phyloP scores from a whole-genome alignment of 1,140 invertebrate species.

The Penaeus vannamei region DNA sequence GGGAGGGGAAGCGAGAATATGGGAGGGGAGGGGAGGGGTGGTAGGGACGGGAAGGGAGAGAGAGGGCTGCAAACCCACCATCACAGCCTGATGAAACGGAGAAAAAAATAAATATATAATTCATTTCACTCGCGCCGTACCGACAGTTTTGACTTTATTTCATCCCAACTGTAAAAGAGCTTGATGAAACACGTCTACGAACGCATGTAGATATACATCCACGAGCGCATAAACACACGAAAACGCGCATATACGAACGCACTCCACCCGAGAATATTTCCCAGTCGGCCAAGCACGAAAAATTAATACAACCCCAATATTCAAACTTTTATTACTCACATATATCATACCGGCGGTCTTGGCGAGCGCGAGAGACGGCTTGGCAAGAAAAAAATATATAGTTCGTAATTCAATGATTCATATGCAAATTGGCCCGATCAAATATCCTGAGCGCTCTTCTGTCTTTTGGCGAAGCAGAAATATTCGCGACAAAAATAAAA shows the following conservation, averaged over 20 bases:
- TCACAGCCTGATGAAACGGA: no score
- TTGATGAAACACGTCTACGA: no score
- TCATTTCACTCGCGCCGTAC: no score
- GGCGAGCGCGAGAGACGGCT: background rate
- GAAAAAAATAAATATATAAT: no score
- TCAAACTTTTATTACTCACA: constrained; percentile 40
- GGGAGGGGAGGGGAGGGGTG: background rate
- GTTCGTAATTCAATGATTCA: constrained; percentile 41
- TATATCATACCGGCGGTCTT: constrained; percentile 38
- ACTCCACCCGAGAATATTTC: constrained; percentile 20
- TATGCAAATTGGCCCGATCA: constrained; percentile 43
- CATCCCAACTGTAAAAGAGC: no score
- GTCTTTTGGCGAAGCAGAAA: constrained; percentile 29
- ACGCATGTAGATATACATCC: no score
- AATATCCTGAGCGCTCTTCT: constrained; percentile 39
- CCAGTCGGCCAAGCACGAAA: constrained; percentile 39
- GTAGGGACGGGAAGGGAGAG: background rate
- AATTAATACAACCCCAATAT: constrained; percentile 36
- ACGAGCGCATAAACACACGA: no score
- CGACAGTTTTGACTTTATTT: no score
- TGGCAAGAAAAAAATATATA: constrained; percentile 31
- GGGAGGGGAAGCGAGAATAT: background rate
- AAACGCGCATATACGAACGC: background rate
- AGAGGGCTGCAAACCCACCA: background rate
- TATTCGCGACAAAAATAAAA: constrained; percentile 36